Base-by-base conservation (phyloP, 2,888 invertebrate species). In the Syrista parreyssii region DNA sequence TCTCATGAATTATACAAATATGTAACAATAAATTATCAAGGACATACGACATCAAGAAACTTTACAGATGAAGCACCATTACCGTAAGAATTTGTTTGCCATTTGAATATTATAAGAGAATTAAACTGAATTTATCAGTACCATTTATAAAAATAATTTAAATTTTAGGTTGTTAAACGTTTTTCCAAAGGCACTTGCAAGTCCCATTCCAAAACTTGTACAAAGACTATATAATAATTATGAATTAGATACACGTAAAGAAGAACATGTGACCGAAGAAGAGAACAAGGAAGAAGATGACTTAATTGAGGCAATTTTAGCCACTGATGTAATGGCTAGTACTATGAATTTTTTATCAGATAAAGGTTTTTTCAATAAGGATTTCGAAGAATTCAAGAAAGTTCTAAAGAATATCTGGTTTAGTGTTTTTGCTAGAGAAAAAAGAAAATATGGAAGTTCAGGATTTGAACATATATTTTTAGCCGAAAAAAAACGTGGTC, bases 381-480 rank as follows among this genome's bases (percentile, higher is more conserved):
- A 86, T 74, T 77, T 80, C 9, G 79, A 81, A 79, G 84, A 79
- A 15, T 87, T 89, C 76, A 88, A 85, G 76, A 83, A 85, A 6
- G 79, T 84, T 73, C 80, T 91, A 36, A 86, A 84, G 31, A 85
- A 86, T 74, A 83, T 89, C 31, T 91, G 91, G 91, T 91, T 91
- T 81, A 91, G 92, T 15, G 86, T 92, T 73, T 94, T 93, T 86
- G 88, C 93, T 30, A 84, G 93, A 77, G 86, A 91, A 85, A 83
- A 88, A 72, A 84, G 88, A 15, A 84, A 88, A 68, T 82, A 90
- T 31, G 93, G 93, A 78, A 93, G 94, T 80, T 93, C 93, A 77
- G 94, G 94, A 12, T 94, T 94, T 87, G 94, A 94, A 86, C 94
- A 94, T 87, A 92, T 94, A 30, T 93, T 94, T 85, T 88, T 94